phyloP scores from a whole-genome alignment of 1,140 invertebrate genomes.

The Gonioctena quinquepunctata region DNA sequence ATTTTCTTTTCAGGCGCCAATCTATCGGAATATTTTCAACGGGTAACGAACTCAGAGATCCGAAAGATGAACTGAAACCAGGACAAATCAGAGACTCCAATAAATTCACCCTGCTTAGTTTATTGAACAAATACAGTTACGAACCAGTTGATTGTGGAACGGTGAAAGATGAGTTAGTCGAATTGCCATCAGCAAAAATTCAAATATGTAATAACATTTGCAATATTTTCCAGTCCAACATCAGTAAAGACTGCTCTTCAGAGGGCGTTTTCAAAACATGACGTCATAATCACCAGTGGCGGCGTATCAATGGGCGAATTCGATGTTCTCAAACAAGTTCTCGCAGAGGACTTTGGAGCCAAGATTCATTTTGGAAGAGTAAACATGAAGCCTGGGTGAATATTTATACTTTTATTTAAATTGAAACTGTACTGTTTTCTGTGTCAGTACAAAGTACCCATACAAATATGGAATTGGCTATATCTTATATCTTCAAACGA shows the following conservation, averaged over 20 bases:
- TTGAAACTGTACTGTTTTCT: no score
- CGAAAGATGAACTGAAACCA: slow-evolving; percentile 58
- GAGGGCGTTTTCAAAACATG: slow-evolving; percentile 63
- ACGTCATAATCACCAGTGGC: slow-evolving; percentile 86
- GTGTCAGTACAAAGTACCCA: no score
- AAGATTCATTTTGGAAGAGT: slow-evolving; percentile 88
- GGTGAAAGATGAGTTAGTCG: slow-evolving; percentile 67
- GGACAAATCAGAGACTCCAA: slow-evolving; percentile 89
- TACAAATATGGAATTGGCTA: no score
- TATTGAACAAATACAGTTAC: slow-evolving; percentile 70
- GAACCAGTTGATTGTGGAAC: slow-evolving; percentile 70
- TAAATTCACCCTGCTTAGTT: slow-evolving; percentile 73
- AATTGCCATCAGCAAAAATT: not conserved
- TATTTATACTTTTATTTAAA: no score
- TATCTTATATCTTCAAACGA: no score
- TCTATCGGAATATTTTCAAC: slow-evolving; percentile 85
- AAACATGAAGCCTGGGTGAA: slow-evolving; percentile 89
- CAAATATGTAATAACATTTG: no score
- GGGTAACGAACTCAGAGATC: slow-evolving; percentile 84
- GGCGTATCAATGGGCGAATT: slow-evolving; percentile 98
- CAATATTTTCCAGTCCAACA: slow-evolving; percentile 56
- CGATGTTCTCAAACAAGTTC: slow-evolving; percentile 86
- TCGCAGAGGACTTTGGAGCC: slow-evolving; percentile 75
- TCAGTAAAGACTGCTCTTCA: slow-evolving; percentile 63
- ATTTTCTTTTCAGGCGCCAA: slow-evolving; percentile 58